Percentiles rank a stretch among this genome's conserved stretches.
Evolutionary conservation across 2,888 invertebrate genomes (phyloP).

Genomic region (Eulithis prunata): DNA sequence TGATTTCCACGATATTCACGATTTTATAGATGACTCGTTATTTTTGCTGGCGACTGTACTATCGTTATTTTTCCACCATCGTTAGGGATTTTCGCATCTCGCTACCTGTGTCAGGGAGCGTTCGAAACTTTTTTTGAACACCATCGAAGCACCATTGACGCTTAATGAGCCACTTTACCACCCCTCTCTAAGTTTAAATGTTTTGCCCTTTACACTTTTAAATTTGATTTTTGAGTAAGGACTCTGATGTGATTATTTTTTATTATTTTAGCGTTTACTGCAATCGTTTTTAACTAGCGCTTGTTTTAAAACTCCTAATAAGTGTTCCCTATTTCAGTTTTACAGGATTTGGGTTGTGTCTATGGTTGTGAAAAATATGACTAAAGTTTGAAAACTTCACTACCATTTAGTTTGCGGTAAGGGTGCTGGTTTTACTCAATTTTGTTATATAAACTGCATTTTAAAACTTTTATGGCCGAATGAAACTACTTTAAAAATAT

Average conservation of each 20-base stretch:
- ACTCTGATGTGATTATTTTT: constrained; percentile 29
- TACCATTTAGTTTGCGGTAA: too few relatives aligned
- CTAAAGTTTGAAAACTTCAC: too few relatives aligned
- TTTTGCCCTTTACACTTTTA: constrained; percentile 65
- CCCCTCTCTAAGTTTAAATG: constrained; percentile 60
- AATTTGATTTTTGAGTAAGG: constrained; percentile 51
- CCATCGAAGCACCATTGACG: constrained; percentile 59
- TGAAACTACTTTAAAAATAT: background rate
- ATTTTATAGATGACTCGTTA: too few relatives aligned
- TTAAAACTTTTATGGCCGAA: background rate
- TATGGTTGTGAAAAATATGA: too few relatives aligned
- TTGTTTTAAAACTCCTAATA: too few relatives aligned
- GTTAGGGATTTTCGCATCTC: constrained; percentile 48
- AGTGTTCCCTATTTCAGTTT: too few relatives aligned
- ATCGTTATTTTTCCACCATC: constrained; percentile 19
- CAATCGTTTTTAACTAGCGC: too few relatives aligned
- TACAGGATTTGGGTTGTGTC: too few relatives aligned
- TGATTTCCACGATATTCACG: too few relatives aligned
- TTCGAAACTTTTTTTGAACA: constrained; percentile 53
- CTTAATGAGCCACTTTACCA: constrained; percentile 74
- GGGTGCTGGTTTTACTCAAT: background rate
- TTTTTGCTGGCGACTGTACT: background rate
- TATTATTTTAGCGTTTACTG: constrained; percentile 13
- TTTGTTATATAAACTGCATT: background rate
- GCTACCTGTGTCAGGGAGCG: constrained; percentile 24